A percentile compares a stretch with the other conserved stretches of the same genome.
Evolutionary conservation across 2,888 invertebrate genomes (phyloP).

Genomic region (Meta bourneti): DNA sequence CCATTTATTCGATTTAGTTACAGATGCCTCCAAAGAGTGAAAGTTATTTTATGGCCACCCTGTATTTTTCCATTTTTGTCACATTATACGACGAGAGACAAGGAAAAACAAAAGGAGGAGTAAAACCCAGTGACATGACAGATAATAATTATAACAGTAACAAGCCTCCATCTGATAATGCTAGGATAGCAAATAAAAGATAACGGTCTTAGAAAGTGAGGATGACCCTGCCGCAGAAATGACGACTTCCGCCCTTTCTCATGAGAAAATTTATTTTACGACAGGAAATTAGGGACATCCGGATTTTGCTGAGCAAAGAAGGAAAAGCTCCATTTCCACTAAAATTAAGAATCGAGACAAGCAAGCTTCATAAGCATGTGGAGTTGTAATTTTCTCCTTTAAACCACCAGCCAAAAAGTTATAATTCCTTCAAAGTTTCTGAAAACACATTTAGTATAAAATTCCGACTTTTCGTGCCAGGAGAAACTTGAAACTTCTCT

Average conservation of each 20-base stretch:
- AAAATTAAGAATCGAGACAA: background rate
- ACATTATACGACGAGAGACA: too few species aligned
- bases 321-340: background rate
- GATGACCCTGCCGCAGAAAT: background rate
- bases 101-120: background rate
- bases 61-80: too few species aligned
- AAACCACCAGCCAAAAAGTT: too few species aligned
- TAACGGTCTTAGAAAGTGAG: constrained; percentile 10
- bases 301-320: constrained; percentile 16
- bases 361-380: too few species aligned
- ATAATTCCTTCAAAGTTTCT: too few species aligned
- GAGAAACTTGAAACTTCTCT: too few species aligned
- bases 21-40: too few species aligned
- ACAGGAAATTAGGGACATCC: constrained; percentile 50
- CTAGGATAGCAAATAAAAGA: constrained; percentile 20
- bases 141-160: background rate
- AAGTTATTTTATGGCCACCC: too few species aligned
- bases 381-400: too few species aligned
- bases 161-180: background rate
- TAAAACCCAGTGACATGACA: background rate
- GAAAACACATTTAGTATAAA: too few species aligned
- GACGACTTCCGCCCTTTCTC: constrained; percentile 23
- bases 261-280: constrained; percentile 38
- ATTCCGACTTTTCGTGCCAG: too few species aligned
- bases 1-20: too few species aligned